Conservation (phyloP, 2,797 vertebrate species). For the Okamejei kenojei region DNA sequence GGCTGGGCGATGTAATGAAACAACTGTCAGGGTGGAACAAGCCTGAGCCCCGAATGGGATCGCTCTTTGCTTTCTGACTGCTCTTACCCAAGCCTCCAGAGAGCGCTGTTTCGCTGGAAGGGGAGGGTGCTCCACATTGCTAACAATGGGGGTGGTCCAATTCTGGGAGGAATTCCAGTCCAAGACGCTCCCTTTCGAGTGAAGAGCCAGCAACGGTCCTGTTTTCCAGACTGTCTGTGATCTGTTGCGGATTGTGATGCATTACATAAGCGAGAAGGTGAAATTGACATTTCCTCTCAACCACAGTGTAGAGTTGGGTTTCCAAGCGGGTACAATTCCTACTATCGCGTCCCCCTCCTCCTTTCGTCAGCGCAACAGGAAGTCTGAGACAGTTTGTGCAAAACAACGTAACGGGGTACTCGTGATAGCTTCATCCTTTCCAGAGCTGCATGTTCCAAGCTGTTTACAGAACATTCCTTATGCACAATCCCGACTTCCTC, state of each 20-base stretch:
- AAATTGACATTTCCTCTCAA: neutral
- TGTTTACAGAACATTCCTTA: neutral
- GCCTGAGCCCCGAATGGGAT: slow-evolving; percentile 7
- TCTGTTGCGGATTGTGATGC: neutral
- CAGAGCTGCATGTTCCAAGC: neutral
- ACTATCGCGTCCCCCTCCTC: neutral
- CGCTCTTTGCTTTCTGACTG: slow-evolving; percentile 15
- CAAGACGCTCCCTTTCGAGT: neutral
- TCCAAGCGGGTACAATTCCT: neutral
- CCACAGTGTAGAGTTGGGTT: neutral
- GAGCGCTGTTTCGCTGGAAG: slow-evolving; percentile 9
- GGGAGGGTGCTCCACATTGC: neutral
- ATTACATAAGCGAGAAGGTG: neutral
- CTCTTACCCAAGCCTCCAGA: neutral
- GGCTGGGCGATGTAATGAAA: neutral
- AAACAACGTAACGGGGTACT: neutral
- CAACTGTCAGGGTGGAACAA: neutral
- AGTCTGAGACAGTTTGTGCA: neutral
- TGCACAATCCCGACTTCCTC: neutral
- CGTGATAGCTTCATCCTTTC: neutral
- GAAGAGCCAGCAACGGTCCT: neutral
- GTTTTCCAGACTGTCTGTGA: neutral
- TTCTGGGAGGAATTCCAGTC: neutral
- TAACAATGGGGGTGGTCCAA: neutral
- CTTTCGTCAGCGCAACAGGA: neutral